Conservation (phyloP, 2,113 vertebrate genomes). For the Halichoerus grypus region DNA sequence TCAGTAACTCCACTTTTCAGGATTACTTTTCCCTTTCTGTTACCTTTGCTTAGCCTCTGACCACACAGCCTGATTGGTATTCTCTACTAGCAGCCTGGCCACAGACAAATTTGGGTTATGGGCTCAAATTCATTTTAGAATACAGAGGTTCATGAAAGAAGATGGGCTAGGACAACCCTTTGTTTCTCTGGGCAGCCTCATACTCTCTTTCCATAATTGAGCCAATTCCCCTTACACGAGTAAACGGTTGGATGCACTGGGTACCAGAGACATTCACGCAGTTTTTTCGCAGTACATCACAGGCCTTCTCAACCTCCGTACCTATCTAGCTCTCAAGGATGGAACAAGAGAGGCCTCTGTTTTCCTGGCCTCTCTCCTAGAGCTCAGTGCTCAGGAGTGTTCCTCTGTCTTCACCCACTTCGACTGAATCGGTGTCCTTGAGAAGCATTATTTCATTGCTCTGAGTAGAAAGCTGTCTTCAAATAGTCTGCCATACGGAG, state of each 20-base stretch:
- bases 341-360: background rate
- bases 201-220: background rate
- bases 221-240: background rate
- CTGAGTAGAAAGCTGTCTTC: background rate
- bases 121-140: background rate
- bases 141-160: background rate
- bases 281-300: background rate
- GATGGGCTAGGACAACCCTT: background rate
- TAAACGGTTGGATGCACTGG: background rate
- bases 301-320: background rate
- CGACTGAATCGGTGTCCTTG: background rate
- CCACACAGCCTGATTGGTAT: background rate
- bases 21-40: background rate
- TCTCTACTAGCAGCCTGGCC: background rate
- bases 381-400: background rate
- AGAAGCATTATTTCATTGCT: background rate
- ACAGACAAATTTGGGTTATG: background rate
- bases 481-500: background rate
- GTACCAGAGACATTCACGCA: background rate
- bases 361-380: background rate
- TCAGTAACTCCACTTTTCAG: constrained; percentile 65
- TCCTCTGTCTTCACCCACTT: background rate
- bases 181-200: background rate
- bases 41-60: background rate
- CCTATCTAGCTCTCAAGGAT: background rate